phyloP scores from a whole-genome alignment of 2,797 vertebrate genomes.

The Atherinosoma microstoma region DNA sequence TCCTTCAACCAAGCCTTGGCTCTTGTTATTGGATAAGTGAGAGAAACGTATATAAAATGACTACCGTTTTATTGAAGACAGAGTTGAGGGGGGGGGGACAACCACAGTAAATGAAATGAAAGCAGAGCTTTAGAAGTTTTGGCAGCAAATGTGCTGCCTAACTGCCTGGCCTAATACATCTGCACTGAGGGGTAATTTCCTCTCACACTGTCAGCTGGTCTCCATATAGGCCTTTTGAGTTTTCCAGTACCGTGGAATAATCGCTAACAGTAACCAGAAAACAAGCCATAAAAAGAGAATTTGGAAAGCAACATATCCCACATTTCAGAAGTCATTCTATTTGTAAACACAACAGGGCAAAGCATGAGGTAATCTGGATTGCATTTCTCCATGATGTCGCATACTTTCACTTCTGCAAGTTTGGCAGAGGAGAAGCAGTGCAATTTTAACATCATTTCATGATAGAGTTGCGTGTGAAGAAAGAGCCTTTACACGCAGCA shows the following conservation, averaged over 20 bases:
- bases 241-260: constrained; percentile 33
- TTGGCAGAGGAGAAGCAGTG: constrained; percentile 50
- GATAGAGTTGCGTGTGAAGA: constrained; percentile 73
- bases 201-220: constrained; percentile 70
- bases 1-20: constrained; percentile 63
- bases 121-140: constrained; percentile 70
- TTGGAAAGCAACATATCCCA: constrained; percentile 35
- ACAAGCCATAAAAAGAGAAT: constrained; percentile 46
- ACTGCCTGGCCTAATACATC: constrained; percentile 71
- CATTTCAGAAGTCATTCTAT: constrained; percentile 41
- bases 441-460: constrained; percentile 73
- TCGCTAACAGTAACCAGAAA: constrained; percentile 62
- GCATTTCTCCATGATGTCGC: constrained; percentile 41
- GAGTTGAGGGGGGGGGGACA: constrained; percentile 25
- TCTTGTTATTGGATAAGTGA: constrained; percentile 77
- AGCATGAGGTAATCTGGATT: constrained; percentile 42
- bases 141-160: constrained; percentile 62
- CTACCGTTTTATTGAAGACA: constrained; percentile 78
- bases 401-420: constrained; percentile 58
- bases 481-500: constrained; percentile 73
- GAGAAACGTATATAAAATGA: constrained; percentile 74
- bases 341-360: constrained; percentile 39
- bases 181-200: constrained; percentile 74
- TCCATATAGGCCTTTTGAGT: constrained; percentile 61
- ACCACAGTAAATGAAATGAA: constrained; percentile 70